Base-by-base conservation (phyloP, 2,797 vertebrate species). In the Ibycter americanus region DNA sequence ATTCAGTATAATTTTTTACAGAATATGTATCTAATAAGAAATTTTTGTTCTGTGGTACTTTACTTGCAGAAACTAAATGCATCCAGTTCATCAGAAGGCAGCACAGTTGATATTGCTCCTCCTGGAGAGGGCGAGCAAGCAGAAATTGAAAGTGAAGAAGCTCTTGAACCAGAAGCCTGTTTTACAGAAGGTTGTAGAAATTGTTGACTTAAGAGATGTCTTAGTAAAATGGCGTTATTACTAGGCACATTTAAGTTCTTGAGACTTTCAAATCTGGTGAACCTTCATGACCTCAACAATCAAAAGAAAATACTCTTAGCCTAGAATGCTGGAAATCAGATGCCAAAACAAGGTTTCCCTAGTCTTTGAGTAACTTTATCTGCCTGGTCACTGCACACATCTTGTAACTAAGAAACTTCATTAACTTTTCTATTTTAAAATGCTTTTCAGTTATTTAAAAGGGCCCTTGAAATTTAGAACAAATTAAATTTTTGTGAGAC, bases 61-160 rank as follows among this genome's bases (percentile, higher is more conserved):
- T 96, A 93, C 96, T 98, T 97, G 83, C 97, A 99, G 99, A 98
- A 97, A 93, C 87, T 98, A 73, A 98, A 99, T 66, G 98, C 98
- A 94, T 91, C 98, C 90, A 99, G 99, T 97, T 99, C 99, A 71
- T 99, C 99, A 32, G 99, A 99, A 97, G 99, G 99, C 94, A 99
- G 99, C 97, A 99, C 99, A 15, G 98, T 99, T 89, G 98, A 99
- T 81, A 98, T 99, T 93, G 97, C 98, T 68, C 98, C 97, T 62
- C 97, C 97, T 25, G 98, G 98, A 68, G 99, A 99, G 84, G 98
- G 98, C 49, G 99, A 99, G 63, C 98, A 98, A 87, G 85, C 98
- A 79, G 99, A 99, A 91, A 95, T 97, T 87, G 99, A 99, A 93
- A 96, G 98, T 4, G 99, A 99, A 94, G 99, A 99, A 96, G 97